phyloP scores from a whole-genome alignment of 2,888 invertebrate genomes.

The Brachyopa scutellaris region DNA sequence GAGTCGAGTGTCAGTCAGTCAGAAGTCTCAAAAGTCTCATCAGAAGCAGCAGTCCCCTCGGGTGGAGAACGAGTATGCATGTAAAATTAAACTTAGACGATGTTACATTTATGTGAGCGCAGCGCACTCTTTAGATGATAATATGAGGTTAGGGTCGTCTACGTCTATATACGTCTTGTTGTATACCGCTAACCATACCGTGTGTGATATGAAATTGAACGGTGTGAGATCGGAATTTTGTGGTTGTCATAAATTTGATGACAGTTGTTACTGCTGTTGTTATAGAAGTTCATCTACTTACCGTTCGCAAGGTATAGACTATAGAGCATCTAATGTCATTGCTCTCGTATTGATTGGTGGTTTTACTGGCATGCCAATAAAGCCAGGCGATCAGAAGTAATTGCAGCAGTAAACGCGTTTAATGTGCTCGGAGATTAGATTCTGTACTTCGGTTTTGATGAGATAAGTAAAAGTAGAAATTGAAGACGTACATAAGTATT shows the following conservation, averaged over 20 bases:
- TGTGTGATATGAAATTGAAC: slow-evolving; percentile 56
- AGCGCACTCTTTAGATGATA: slow-evolving; percentile 37
- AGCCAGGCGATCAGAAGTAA: no score
- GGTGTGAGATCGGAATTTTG: slow-evolving; percentile 70
- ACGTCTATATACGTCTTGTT: neutral
- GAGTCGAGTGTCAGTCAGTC: slow-evolving; percentile 51
- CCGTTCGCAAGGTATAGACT: no score
- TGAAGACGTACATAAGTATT: no score
- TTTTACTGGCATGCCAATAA: no score
- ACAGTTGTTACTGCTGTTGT: slow-evolving; percentile 12
- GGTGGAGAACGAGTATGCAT: slow-evolving; percentile 33
- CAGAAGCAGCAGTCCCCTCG: slow-evolving; percentile 4
- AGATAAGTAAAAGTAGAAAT: no score
- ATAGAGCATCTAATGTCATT: no score
- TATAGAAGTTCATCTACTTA: no score
- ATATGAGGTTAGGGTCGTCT: slow-evolving; percentile 46
- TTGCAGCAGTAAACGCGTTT: no score
- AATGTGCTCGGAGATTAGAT: no score
- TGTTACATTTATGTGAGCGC: slow-evolving; percentile 28
- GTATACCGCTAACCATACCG: neutral
- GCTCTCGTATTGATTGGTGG: no score
- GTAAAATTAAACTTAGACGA: slow-evolving; percentile 44
- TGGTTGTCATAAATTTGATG: slow-evolving; percentile 53
- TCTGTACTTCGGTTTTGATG: no score
- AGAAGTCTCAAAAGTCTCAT: neutral